Evolutionary conservation across 2,113 vertebrate genomes (phyloP), one percentile per base, ranked within the genome.

Genomic region (Rhizomys pruinosus): DNA sequence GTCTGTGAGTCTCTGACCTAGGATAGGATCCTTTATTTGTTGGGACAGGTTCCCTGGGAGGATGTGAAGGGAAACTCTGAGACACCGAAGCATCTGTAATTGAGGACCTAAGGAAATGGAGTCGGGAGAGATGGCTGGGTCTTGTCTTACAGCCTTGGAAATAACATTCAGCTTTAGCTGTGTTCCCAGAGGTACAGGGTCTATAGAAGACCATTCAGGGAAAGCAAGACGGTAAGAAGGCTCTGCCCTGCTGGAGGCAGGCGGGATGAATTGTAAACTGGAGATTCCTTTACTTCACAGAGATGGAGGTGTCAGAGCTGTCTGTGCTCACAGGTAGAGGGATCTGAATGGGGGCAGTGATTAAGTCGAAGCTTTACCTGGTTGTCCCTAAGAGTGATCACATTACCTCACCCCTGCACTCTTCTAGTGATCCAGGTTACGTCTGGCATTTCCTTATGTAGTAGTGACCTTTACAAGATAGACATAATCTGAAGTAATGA

Each of bases 131-230:
- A 7, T 55, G 47, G 47, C 66, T 2, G 8, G 61, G 22, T 71
- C n/a, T 32, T 57, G 66, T 57, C 52, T 85, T 55, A 55, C 34
- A 85, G 34, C 13, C 32, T 3, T 71, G 78, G 64, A 39, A 39
- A 1, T 25, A 29, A 29, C 5, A 16, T 44, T 73, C 66, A 55
- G 23, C 63, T 39, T 57, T 15, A 15, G 16, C 27, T 17, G 0
- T n/a, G 42, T 66, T 0, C 10, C 3, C 4, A 4, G 15, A 9
- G 22, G 32, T 47, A 23, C 64, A 4, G 37, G 17, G 39, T 59
- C n/a, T 23, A 10, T 0, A 1, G 23, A 13, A 52, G 16, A n/a
- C 6, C 10, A 9, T 29, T 13, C 8, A 19, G 10, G 34, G 44
- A 32, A 3, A 42, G 25, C 44, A 4, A 3, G 64, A 34, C 11